Evolutionary conservation across 2,888 invertebrate genomes (phyloP).

Genomic region (Drosophila subsilvestris): DNA sequence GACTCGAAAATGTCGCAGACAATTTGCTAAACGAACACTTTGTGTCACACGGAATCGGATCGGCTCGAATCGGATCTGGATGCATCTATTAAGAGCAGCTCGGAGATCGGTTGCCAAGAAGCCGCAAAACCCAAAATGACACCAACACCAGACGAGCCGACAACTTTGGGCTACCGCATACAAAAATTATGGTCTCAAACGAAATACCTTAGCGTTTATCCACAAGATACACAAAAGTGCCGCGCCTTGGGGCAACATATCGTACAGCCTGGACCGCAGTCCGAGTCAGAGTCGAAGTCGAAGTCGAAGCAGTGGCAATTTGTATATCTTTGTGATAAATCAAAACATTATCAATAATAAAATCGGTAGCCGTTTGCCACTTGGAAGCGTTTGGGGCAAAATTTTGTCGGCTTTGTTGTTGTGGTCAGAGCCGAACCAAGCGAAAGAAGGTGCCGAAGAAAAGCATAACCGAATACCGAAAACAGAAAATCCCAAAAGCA

Average conservation of each 20-base stretch:
- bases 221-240: constrained; percentile 35
- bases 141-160: constrained; percentile 23
- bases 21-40: constrained; percentile 42
- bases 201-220: constrained; percentile 31
- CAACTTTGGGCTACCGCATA: constrained; percentile 41
- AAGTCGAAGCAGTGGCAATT: constrained; percentile 55
- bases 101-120: constrained; percentile 17
- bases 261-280: constrained; percentile 26
- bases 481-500: constrained; percentile 10
- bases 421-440: constrained; percentile 52
- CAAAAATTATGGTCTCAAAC: constrained; percentile 37
- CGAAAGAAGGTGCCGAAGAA: constrained; percentile 11
- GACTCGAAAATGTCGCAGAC: constrained; percentile 43
- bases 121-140: constrained; percentile 25
- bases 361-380: constrained; percentile 81
- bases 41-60: constrained; percentile 35
- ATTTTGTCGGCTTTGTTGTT: constrained; percentile 64
- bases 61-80: constrained; percentile 26
- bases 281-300: constrained; percentile 13
- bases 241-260: constrained; percentile 49
- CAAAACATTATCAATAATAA: constrained; percentile 81
- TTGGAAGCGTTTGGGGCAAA: constrained; percentile 60
- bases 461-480: constrained; percentile 18
- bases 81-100: constrained; percentile 25
- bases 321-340: constrained; percentile 80